Evolutionary conservation across 2,797 vertebrate species (phyloP).

Genomic region (Smutsia temminckii): DNA sequence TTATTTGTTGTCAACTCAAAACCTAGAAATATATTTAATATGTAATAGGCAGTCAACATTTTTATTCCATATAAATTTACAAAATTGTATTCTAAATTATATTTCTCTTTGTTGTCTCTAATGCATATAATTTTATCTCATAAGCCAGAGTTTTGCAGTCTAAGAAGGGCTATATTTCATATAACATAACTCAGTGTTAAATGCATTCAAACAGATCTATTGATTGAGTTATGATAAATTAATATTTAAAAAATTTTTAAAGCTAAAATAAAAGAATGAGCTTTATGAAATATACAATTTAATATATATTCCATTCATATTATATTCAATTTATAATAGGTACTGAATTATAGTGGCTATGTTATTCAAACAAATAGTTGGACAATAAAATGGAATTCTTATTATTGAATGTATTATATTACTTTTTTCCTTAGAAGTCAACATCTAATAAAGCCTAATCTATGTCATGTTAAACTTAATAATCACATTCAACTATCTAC

Average conservation of each 20-base stretch:
- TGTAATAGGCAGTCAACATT: not conserved
- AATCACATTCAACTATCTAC: not conserved
- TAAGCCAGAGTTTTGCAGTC: not conserved
- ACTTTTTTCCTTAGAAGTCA: not conserved
- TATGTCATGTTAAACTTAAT: not conserved
- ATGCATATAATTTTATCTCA: not conserved
- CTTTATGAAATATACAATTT: not conserved
- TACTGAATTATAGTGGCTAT: not conserved
- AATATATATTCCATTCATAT: not conserved
- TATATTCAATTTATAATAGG: not conserved
- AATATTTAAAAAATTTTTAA: not conserved
- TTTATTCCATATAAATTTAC: not conserved
- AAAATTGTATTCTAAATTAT: not conserved
- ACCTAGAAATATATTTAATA: not conserved
- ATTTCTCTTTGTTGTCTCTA: not conserved
- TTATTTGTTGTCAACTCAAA: not conserved
- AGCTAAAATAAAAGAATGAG: not conserved
- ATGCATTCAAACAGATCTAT: not conserved
- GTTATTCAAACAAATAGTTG: not conserved
- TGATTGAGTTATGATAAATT: not conserved
- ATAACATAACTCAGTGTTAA: not conserved
- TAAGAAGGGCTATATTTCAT: not conserved
- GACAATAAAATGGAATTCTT: not conserved
- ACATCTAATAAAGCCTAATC: not conserved
- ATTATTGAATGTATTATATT: not conserved